Evolutionary conservation across 2,797 vertebrate genomes (phyloP), one percentile per base, ranked within the genome.

Genomic region (Sternarchorhynchus goeldii): DNA sequence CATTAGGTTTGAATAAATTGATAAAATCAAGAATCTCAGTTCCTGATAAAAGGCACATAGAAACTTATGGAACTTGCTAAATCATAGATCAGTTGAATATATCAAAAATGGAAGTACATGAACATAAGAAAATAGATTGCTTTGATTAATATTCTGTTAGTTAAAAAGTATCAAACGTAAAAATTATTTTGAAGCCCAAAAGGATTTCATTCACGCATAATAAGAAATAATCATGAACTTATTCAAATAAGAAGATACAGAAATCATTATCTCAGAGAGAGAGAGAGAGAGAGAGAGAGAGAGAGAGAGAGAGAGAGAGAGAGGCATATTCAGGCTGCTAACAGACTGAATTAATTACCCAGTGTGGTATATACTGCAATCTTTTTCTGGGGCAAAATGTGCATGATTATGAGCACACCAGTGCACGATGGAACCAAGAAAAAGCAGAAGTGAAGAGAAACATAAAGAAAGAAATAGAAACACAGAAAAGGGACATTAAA

Each of bases 331-430:
- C 60, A 45, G 65, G 32, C 17, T 25, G 25, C 14, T 3, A 64
- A 53, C 34, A 62, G 17, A 53, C 34, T 53, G 17, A 63, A 71
- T 18, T 85, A 85, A 83, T 85, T 76, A 85, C 81, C 80, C 53
- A 85, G 67, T 75, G 68, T 57, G 65, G 65, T 58, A 20, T 53
- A 50, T 56, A 66, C 53, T 85, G 79, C 31, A 74, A 79, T 77
- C 78, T 53, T 80, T 85, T 75, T 83, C 66, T 55, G 25, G 81
- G 17, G 41, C 71, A 73, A 70, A 66, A 34, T 69, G 34, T 32
- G 14, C 18, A 6, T 7, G 21, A 4, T 6, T 50, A 12, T 68
- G 32, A 5, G 63, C 56, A 25, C 25, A 25, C 25, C 25, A 25
- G 25, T 25, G 25, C 25, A 65, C 21, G 18, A 3, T 67, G 4